Base-by-base conservation (phyloP, 2,888 invertebrate genomes). In the Netelia melanura region DNA sequence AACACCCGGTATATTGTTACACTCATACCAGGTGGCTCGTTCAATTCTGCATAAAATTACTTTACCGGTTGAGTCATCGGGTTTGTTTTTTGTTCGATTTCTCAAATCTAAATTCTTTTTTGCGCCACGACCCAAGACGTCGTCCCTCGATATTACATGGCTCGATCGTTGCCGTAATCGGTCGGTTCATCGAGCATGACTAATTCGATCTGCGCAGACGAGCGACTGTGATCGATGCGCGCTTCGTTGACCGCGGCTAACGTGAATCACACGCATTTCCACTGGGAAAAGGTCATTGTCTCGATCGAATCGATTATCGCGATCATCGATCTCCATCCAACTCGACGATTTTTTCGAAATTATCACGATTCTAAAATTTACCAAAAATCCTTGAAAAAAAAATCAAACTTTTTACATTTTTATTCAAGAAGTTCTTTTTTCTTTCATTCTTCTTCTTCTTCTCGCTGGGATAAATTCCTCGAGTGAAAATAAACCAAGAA, bases 111-210 rank as follows among this genome's bases (percentile, higher is more conserved):
- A 10, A 48, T 52, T 23, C 25, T 75, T 75, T 11, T 30, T 77
- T 48, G 23, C 21, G 3, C 14, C 52, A 56, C 21, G 38, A 79
- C 2, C n/a, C 56, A 21, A 62, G 62, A 74, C 25, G 71, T 6
- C 65, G 77, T 54, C 76, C 56, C 82, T 75, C 76, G 84, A 77
- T 84, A 83, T 88, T 86, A 85, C 85, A 83, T 76, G 67, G n/a
- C 48, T 75, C 81, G 81, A 86, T 86, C 86, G 83, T 87, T 86
- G 81, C 87, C 74, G 85, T 87, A 87, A 88, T 88, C 87, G 86
- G 84, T 75, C 74, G 67, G 67, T 82, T 87, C 56, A 77, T 75
- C 78, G 82, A 86, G 83, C 84, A 68, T 74, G 65, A 80, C 85
- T 78, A 84, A 83, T 81, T 83, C 85, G 87, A 90, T 87, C 79